These are phyloP conservation scores for Notarius lentiginosus DNA, from an alignment of 2,113 vertebrate genomes.

Conservation along the genomic window DNA sequence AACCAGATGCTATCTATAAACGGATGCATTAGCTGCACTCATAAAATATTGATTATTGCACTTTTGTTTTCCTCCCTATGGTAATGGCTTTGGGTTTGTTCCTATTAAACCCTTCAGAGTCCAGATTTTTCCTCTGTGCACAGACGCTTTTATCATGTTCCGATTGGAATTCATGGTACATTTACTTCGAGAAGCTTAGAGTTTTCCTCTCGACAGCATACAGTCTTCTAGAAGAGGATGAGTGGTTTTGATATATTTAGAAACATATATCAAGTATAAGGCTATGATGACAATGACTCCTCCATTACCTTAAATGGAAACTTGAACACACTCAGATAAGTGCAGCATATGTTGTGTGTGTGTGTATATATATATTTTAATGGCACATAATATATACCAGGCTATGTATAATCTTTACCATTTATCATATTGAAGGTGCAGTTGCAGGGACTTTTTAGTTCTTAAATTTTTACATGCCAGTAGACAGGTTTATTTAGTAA, in stretches of 20 bases:
- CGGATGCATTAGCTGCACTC: constrained; percentile 48
- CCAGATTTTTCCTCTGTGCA: constrained; percentile 19
- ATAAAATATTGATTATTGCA: constrained; percentile 51
- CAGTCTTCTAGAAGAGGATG: background rate
- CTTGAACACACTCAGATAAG: background rate
- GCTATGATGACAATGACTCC: constrained; percentile 3
- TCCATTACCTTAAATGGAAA: background rate
- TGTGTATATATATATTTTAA: background rate
- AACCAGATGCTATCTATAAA: constrained; percentile 43
- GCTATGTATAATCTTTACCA: background rate
- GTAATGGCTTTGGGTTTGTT: constrained; percentile 47
- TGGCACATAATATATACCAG: no score
- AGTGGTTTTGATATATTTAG: constrained; percentile 15
- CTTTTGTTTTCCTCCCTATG: constrained; percentile 35
- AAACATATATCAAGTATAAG: constrained; percentile 2
- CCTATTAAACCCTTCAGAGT: constrained; percentile 34
- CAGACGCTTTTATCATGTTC: constrained; percentile 32
- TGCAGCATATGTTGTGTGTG: background rate
- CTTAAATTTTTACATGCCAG: background rate
- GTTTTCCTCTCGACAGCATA: background rate
- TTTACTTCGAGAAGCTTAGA: constrained; percentile 24
- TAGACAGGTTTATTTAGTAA: background rate
- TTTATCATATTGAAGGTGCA: background rate
- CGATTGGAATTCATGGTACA: constrained; percentile 34
- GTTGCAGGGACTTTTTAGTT: background rate